Evolutionary conservation across 2,888 invertebrate species (phyloP), one percentile per base, ranked within the genome.

Genomic region (Heteromyza rotundicornis): DNA sequence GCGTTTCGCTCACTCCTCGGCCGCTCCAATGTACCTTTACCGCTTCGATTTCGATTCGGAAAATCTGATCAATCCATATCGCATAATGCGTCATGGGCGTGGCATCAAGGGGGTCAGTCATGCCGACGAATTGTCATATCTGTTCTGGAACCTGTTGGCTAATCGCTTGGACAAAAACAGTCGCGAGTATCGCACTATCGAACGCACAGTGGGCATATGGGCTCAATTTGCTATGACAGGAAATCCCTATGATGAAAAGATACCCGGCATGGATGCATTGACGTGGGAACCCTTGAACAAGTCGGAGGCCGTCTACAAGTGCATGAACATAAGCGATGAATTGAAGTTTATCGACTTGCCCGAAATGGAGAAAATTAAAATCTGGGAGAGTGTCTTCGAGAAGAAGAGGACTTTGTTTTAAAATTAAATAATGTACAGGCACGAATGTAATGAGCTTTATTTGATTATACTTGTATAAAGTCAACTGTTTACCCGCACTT

Each of bases 21-120:
- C 69, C 2, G 77, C 78, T 1, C 78, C 80, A 1, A 75, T 80
- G 1, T 83, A 74, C 63, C 65, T 83, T 2, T 82, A 82, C 64
- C 77, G 82, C 20, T 83, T 77, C 53, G 82, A 80, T 51, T 80
- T 81, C 49, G 83, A 83, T 63, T 82, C 83, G 2, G 77, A 80
- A 36, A 73, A 78, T 16, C 62, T 81, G 1, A 70, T 77, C 19
- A 75, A 70, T 64, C 80, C 79, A 0, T 77, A 75, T 58, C 75
- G 80, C 2, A 56, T 79, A 2, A 70, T 80, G 65, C 78, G 78
- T 14, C 68, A 68, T 20, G 83, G 82, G 0, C 76, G 76, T 16
- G 75, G 77, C 12, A 67, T 79, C 0, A 77, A 79, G 64, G 82
- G 82, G 16, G 80, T 79, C 1, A 75, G 76, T 50, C 83, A 83